These are phyloP conservation scores for Apis florea DNA, from an alignment of 1,140 invertebrate genomes.

Conservation along the genomic window DNA sequence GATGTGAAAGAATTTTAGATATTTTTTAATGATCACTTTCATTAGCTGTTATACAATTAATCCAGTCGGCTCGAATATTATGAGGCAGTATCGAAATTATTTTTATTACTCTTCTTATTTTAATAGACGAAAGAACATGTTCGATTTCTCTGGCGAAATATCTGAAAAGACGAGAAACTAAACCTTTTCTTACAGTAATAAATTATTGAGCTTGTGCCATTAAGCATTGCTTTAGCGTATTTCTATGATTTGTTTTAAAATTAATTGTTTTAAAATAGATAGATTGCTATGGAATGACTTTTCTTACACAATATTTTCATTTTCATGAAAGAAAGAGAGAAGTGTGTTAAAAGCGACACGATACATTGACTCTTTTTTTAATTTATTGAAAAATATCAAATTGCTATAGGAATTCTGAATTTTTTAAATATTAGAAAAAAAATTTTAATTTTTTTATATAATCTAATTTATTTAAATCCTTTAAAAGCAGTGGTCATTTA, in stretches of 20 bases:
- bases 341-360: slow-evolving; percentile 17
- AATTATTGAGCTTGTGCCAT: slow-evolving; percentile 37
- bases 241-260: slow-evolving; percentile 20
- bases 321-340: too few relatives aligned
- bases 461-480: background rate
- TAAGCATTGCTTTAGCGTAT: slow-evolving; percentile 29
- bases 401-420: background rate
- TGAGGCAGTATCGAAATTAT: slow-evolving; percentile 39
- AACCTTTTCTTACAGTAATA: slow-evolving; percentile 11
- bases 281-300: slow-evolving; percentile 3
- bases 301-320: background rate
- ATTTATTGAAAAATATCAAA: slow-evolving; percentile 8
- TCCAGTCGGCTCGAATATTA: slow-evolving; percentile 22
- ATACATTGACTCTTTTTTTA: background rate
- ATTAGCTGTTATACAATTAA: background rate
- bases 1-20: background rate
- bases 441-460: too few relatives aligned
- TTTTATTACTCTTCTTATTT: slow-evolving; percentile 23
- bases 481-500: background rate
- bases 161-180: slow-evolving; percentile 38
- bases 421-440: background rate
- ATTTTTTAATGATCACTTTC: background rate
- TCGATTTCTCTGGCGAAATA: slow-evolving; percentile 20
- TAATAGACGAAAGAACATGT: slow-evolving; percentile 28
- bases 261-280: slow-evolving; percentile 9